Percentiles rank a stretch among this genome's conserved stretches.
These are phyloP conservation scores for Martes flavigula DNA, from an alignment of 2,797 vertebrate genomes.

Conservation along the genomic window DNA sequence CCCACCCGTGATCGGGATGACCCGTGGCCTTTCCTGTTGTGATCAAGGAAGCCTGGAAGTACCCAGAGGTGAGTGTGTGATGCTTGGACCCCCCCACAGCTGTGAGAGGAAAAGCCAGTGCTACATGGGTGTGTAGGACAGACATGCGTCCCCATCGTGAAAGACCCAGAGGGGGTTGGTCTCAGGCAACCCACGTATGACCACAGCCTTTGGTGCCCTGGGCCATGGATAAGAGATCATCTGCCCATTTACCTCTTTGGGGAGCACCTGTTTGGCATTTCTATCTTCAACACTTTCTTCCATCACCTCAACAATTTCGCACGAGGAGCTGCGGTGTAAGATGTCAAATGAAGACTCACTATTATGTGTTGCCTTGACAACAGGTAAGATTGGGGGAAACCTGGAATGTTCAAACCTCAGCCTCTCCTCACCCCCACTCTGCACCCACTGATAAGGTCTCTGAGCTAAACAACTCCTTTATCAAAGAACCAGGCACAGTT, in stretches of 20 bases:
- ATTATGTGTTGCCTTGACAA: neutral
- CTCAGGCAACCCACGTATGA: neutral
- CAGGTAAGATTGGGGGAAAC: neutral
- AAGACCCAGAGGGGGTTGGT: neutral
- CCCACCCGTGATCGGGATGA: neutral
- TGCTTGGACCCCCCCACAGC: accelerated
- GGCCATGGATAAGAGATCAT: neutral
- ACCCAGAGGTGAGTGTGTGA: accelerated
- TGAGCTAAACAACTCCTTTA: neutral
- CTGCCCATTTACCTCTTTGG: neutral
- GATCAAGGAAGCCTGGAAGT: constrained; percentile 40
- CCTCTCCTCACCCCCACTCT: neutral
- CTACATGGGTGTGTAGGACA: accelerated
- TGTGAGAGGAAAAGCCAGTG: accelerated
- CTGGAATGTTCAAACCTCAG: neutral
- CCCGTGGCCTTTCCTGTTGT: neutral
- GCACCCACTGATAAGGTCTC: neutral
- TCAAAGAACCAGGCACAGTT: neutral
- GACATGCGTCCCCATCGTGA: accelerated
- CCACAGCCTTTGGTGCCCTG: neutral
- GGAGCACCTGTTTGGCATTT: neutral
- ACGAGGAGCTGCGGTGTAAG: neutral
- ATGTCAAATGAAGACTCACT: neutral
- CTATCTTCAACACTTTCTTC: neutral
- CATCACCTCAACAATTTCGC: neutral